phyloP scores from a whole-genome alignment of 1,140 invertebrate species.

The Armadillidium nasatum region DNA sequence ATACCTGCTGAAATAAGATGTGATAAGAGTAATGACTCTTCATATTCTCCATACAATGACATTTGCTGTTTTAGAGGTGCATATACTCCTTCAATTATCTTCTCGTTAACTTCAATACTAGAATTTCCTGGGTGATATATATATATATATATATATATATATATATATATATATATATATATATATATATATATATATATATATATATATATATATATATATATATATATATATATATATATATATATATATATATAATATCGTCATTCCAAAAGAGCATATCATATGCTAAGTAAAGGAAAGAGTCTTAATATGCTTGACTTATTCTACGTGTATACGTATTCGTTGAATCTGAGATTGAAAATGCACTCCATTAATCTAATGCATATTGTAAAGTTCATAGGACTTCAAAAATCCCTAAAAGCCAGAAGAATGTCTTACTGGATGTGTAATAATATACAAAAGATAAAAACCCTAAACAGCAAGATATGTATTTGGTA shows the following conservation, averaged over 20 bases:
- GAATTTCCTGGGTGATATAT: not conserved
- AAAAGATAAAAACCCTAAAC: no score
- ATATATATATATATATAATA: conserved; percentile 5
- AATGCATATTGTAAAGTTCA: no score
- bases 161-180: not conserved
- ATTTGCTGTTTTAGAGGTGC: not conserved
- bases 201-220: conserved; percentile 11
- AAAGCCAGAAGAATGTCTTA: no score
- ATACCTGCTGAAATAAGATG: not conserved
- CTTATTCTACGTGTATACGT: no score
- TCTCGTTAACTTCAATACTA: not conserved
- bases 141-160: not conserved
- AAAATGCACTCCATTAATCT: no score
- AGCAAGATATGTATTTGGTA: no score
- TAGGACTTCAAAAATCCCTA: no score
- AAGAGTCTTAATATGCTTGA: no score
- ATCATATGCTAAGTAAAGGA: no score
- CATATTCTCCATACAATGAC: not conserved
- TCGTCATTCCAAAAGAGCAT: no score
- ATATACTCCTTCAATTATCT: not conserved
- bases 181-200: not conserved
- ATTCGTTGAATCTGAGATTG: no score
- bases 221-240: conserved; percentile 11
- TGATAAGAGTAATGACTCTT: not conserved
- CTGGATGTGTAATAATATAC: no score